phyloP scores from a whole-genome alignment of 2,797 vertebrate genomes.

The Falco naumanni region DNA sequence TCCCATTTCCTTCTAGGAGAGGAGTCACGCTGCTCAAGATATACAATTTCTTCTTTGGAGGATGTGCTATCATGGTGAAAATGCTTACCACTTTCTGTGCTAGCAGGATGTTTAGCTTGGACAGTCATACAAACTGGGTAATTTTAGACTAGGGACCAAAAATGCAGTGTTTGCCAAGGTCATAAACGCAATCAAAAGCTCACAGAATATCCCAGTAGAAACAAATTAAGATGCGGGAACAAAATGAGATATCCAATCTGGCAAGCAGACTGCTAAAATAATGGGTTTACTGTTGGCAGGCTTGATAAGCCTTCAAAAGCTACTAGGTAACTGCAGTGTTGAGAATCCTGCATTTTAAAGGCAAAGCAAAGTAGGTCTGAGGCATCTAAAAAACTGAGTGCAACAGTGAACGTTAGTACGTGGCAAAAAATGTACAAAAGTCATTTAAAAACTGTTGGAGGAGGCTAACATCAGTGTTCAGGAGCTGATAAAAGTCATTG shows the following conservation, averaged over 20 bases:
- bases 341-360: neutral
- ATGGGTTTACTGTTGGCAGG: neutral
- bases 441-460: neutral
- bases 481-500: neutral
- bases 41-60: neutral
- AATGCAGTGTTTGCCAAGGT: neutral
- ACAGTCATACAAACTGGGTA: neutral
- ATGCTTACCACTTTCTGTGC: neutral
- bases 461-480: neutral
- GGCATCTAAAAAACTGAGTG: neutral
- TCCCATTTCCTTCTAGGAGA: neutral
- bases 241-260: neutral
- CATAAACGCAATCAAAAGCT: neutral
- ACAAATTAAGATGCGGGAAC: neutral
- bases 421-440: neutral
- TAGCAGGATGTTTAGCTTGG: neutral
- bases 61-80: rapidly evolving
- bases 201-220: neutral
- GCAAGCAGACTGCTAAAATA: neutral
- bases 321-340: neutral
- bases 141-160: neutral
- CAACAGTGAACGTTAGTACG: neutral
- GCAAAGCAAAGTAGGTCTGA: neutral
- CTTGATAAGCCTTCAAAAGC: neutral
- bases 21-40: neutral